phyloP scores from a whole-genome alignment of 1,140 invertebrate genomes.

The Cylas formicarius region DNA sequence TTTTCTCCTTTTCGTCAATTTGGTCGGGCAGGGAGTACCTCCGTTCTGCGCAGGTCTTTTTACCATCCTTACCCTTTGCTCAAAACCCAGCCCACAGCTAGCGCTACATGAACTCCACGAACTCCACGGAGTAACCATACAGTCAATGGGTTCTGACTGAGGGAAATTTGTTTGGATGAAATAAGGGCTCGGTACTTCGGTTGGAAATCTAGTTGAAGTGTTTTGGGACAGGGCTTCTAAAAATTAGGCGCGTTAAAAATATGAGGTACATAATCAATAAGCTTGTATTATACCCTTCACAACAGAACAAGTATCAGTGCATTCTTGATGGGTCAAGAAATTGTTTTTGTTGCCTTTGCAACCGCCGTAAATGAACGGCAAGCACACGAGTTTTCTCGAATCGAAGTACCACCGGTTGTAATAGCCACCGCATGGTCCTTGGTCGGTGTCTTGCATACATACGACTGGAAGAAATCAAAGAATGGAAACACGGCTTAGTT shows the following conservation, averaged over 20 bases:
- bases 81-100: slow-evolving; percentile 59
- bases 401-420: slow-evolving; percentile 82
- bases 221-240: slow-evolving; percentile 25
- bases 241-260: slow-evolving; percentile 5
- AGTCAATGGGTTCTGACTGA: slow-evolving; percentile 43
- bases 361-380: slow-evolving; percentile 79
- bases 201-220: slow-evolving; percentile 2
- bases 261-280: neutral
- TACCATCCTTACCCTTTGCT: slow-evolving; percentile 52
- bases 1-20: slow-evolving; percentile 45
- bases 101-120: slow-evolving; percentile 68
- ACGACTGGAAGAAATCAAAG: slow-evolving; percentile 52
- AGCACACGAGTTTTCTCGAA: slow-evolving; percentile 60
- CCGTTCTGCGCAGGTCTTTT: slow-evolving; percentile 57
- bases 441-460: slow-evolving; percentile 64
- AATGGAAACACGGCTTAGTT: slow-evolving; percentile 1
- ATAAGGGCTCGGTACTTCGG: neutral
- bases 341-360: slow-evolving; percentile 87
- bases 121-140: slow-evolving; percentile 65
- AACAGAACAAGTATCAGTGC: slow-evolving; percentile 60
- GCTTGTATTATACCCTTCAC: slow-evolving; percentile 44
- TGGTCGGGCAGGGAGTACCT: slow-evolving; percentile 60
- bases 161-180: neutral
- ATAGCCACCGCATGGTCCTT: slow-evolving; percentile 74
- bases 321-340: slow-evolving; percentile 72